Percentiles rank a stretch among this genome's conserved stretches.
phyloP scores from a whole-genome alignment of 2,113 vertebrate species.

The Carassius auratus region DNA sequence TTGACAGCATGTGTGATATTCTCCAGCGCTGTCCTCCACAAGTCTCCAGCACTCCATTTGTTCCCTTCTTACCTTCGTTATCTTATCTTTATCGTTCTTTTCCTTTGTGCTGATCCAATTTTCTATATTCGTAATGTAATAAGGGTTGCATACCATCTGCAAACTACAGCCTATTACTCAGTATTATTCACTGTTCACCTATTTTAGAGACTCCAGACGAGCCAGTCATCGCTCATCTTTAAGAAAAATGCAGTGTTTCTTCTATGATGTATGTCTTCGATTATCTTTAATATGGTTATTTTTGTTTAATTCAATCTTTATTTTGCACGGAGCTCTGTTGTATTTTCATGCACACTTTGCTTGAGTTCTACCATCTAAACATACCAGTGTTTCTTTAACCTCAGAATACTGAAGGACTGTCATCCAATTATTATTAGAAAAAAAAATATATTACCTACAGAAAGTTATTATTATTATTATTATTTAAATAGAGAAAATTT shows the following conservation, averaged over 20 bases:
- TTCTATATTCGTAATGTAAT: constrained; percentile 20
- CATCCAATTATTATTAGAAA: not conserved
- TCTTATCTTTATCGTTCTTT: not conserved
- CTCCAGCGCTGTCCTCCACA: not conserved
- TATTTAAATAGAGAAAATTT: not conserved
- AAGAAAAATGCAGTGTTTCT: not conserved
- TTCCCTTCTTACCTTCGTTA: not conserved
- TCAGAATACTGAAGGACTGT: not conserved
- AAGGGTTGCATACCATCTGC: not conserved
- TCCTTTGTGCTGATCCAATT: constrained; percentile 11
- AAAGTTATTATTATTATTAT: not conserved
- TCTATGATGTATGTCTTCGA: not conserved
- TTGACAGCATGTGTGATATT: not conserved
- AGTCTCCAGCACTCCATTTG: too few species aligned
- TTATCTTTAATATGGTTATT: not conserved
- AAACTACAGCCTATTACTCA: constrained; percentile 18
- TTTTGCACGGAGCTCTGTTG: not conserved
- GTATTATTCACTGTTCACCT: constrained; percentile 15
- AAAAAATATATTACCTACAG: not conserved
- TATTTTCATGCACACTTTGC: not conserved
- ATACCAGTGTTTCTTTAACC: not conserved
- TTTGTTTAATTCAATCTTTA: not conserved
- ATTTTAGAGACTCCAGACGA: not conserved
- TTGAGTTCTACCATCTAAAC: not conserved
- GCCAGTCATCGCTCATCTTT: not conserved